A percentile compares a stretch with the other conserved stretches of the same genome.
Conservation (phyloP, 2,113 vertebrate genomes). For the Vulpes ferrilata region DNA sequence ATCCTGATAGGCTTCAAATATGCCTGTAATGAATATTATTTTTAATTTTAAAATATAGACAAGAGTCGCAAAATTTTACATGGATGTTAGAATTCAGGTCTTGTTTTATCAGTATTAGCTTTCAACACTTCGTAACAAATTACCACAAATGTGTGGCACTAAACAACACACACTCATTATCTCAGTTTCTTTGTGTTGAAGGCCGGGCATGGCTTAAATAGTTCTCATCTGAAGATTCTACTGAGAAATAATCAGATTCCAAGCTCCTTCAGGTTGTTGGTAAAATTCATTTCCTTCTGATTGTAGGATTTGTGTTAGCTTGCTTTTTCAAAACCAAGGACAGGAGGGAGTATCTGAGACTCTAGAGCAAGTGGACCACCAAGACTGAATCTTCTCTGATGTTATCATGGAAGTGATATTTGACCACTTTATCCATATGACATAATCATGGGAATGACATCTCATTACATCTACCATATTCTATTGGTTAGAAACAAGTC, state of each 20-base stretch:
- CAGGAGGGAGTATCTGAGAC: background rate
- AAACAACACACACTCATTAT: background rate
- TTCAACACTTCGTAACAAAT: background rate
- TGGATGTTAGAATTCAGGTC: constrained; percentile 7
- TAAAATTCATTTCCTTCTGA: background rate
- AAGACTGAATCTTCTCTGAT: background rate
- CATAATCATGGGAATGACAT: background rate
- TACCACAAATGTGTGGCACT: background rate
- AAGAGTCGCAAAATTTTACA: background rate
- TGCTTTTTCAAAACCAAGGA: background rate
- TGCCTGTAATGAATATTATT: background rate
- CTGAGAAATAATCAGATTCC: background rate
- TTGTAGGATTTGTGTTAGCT: background rate
- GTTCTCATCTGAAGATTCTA: background rate
- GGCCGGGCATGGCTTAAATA: background rate
- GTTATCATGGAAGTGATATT: background rate
- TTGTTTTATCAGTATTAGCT: background rate
- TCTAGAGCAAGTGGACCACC: background rate
- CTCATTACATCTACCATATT: background rate
- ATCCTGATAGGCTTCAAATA: background rate
- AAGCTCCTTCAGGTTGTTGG: background rate
- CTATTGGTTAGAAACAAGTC: background rate
- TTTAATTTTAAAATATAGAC: background rate
- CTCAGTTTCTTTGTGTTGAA: background rate
- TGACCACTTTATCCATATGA: background rate